phyloP scores from a whole-genome alignment of 2,888 invertebrate species.

The Sinelater perroti region DNA sequence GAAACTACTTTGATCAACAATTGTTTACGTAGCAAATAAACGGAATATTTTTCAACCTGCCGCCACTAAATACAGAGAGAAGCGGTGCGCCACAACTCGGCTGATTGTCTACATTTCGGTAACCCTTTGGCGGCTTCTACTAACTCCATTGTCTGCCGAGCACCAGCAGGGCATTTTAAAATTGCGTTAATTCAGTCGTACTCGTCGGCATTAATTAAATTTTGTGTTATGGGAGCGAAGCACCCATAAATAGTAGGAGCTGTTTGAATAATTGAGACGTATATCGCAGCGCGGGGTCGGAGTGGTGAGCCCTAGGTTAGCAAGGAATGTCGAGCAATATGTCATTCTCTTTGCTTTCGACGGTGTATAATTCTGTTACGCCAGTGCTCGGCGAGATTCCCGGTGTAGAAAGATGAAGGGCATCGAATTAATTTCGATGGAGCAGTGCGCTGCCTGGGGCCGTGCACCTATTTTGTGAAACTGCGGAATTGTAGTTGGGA shows the following conservation, averaged over 20 bases:
- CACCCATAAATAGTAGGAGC: constrained; percentile 13
- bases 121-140: too few species aligned
- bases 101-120: too few species aligned
- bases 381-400: constrained; percentile 5
- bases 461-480: too few species aligned
- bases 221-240: constrained; percentile 6
- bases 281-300: constrained; percentile 24
- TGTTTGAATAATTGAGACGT: constrained; percentile 30
- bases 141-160: too few species aligned
- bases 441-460: not conserved
- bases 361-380: constrained; percentile 14
- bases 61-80: too few species aligned
- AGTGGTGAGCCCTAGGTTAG: constrained; percentile 28
- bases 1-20: too few species aligned
- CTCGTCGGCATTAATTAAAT: constrained; percentile 12
- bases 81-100: too few species aligned
- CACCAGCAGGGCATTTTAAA: too few species aligned
- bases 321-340: constrained; percentile 27
- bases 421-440: not conserved
- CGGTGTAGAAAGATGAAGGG: not conserved
- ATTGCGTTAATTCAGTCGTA: not conserved
- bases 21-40: too few species aligned
- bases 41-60: too few species aligned
- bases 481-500: too few species aligned
- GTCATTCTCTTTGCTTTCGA: constrained; percentile 27